Evolutionary conservation across 2,797 vertebrate species (phyloP).

Genomic region (Danionella dracula): DNA sequence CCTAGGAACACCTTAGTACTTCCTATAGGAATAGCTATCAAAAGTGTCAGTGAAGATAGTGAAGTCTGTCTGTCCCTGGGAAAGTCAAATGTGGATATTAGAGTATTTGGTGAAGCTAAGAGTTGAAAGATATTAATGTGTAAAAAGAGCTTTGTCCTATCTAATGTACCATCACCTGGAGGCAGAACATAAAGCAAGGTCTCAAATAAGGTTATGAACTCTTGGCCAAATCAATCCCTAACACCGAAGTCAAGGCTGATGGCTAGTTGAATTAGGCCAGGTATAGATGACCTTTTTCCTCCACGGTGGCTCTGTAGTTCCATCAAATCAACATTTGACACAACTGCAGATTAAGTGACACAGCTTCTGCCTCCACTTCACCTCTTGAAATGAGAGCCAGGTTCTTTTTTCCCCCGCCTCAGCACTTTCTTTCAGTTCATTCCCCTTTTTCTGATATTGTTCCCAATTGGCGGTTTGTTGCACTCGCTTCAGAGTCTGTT

Average conservation of each 20-base stretch:
- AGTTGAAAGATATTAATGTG: constrained; percentile 26
- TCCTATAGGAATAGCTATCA: too few species aligned
- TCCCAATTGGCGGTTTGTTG: constrained; percentile 14
- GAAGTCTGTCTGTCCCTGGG: too few species aligned
- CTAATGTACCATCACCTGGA: constrained; percentile 29
- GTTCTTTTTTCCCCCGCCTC: constrained; percentile 13
- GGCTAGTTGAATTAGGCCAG: constrained; percentile 35
- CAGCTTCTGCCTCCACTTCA: constrained; percentile 44
- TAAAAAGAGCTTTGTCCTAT: constrained; percentile 22
- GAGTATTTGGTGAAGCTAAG: constrained; percentile 5
- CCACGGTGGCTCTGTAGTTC: constrained; percentile 53
- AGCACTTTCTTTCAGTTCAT: constrained; percentile 37
- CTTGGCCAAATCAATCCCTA: constrained; percentile 23
- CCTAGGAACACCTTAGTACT: too few species aligned
- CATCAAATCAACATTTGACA: constrained; percentile 53
- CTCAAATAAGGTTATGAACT: constrained; percentile 14
- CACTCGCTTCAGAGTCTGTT: background rate
- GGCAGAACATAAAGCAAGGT: constrained; percentile 30
- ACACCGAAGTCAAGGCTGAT: constrained; percentile 11
- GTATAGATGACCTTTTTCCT: constrained; percentile 46
- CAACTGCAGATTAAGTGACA: constrained; percentile 56
- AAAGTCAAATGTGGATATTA: too few species aligned
- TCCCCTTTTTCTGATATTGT: constrained; percentile 27
- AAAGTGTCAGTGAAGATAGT: too few species aligned
- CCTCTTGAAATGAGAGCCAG: constrained; percentile 40